Percentiles rank a stretch among this genome's conserved stretches.
These are phyloP conservation scores for Grallaria varia DNA, from an alignment of 2,113 vertebrate genomes.

Conservation along the genomic window DNA sequence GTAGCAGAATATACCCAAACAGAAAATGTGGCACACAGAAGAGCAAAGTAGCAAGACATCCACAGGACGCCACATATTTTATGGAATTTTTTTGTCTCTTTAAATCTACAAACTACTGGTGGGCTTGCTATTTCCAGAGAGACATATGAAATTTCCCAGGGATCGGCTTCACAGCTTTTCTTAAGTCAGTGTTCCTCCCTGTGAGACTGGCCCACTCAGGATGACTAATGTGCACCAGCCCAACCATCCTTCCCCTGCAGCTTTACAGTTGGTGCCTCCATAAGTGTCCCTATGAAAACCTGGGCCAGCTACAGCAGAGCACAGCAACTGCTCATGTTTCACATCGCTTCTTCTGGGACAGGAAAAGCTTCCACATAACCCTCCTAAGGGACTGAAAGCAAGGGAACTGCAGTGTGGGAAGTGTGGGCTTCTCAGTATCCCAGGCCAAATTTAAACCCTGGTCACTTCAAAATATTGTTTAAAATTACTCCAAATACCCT, in stretches of 20 bases:
- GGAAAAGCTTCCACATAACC: background rate
- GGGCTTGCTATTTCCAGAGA: background rate
- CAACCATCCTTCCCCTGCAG: background rate
- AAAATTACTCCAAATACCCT: conserved; percentile 12
- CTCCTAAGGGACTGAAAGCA: conserved; percentile 45
- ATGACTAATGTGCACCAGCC: conserved; percentile 3
- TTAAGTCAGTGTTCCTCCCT: background rate
- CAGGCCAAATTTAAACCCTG: conserved; percentile 58
- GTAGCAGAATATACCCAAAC: background rate
- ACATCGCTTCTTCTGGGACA: background rate
- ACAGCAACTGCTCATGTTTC: background rate
- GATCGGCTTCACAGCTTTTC: conserved; percentile 1
- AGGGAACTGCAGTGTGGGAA: conserved; percentile 66
- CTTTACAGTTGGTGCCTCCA: background rate
- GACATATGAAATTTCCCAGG: background rate
- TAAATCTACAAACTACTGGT: background rate
- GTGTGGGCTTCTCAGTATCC: conserved; percentile 36
- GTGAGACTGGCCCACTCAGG: background rate
- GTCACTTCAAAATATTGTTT: conserved; percentile 15
- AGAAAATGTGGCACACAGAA: background rate
- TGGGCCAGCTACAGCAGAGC: background rate
- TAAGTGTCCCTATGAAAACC: background rate
- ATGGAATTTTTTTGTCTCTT: background rate
- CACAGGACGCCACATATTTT: background rate
- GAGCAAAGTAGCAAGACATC: background rate